Base-by-base conservation (phyloP, 2,113 vertebrate genomes). In the Callipepla squamata region DNA sequence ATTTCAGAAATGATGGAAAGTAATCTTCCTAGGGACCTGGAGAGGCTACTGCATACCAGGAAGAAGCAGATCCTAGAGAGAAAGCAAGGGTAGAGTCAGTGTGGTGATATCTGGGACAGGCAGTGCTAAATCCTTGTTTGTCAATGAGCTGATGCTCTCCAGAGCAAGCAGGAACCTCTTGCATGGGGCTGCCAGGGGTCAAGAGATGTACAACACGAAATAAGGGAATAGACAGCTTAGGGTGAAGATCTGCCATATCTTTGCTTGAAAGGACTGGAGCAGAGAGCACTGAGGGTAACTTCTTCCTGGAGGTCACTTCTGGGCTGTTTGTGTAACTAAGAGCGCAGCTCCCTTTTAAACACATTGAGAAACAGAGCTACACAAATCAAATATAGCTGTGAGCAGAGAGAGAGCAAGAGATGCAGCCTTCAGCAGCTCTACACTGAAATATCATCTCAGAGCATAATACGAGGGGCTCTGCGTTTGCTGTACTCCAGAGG, bases 401-500 rank as follows among this genome's bases (percentile, higher is more conserved):
- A 76, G 57, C 0, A 1, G 11, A 32, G 53, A 32, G 55, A 57
- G 55, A 48, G 38, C 57, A 48, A 48, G 58, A 45, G 58, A 42
- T 7, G 15, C 23, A 80, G 32, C 40, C 55, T 82, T 55, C 67
- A 40, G 20, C 6, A 7, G 55, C 63, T 77, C 42, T 63, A 16
- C 0, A 0, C 23, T 53, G 36, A 50, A 45, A 20, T 77, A 81
- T 62, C 61, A 22, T 73, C 66, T 45, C 67, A 58, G 42, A 0
- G 0, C 62, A 1, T 11, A 0, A 0, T 11, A 66, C 23, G 21
- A 77, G 36, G 50, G 16, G 36, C 34, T 76, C 2, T 48, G 32
- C 63, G n/a, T 18, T 89, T 47, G 32, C 36, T 84, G 53, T 75
- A 58, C 40, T 79, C 48, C 77, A 87, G 74, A 55, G 67, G 58